phyloP scores from a whole-genome alignment of 1,140 invertebrate species.

The Drosophila tristis region DNA sequence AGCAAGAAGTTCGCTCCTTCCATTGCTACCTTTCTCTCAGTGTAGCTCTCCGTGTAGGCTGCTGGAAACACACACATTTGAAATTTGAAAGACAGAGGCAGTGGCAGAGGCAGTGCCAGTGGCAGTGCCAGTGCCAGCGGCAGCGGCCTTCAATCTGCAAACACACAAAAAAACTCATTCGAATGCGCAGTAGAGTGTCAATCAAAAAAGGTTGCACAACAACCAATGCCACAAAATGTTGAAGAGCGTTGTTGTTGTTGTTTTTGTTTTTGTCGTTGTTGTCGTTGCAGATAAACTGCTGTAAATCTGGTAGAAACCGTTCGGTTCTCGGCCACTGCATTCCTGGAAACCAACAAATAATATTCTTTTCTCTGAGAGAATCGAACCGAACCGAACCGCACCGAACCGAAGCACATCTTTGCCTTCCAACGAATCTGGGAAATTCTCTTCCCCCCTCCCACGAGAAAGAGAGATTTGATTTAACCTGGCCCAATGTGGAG shows the following conservation, averaged over 20 bases:
- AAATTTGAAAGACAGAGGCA: slow-evolving; percentile 1
- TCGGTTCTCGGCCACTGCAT: slow-evolving; percentile 38
- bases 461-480: slow-evolving; percentile 39
- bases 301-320: slow-evolving; percentile 49
- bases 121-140: slow-evolving; percentile 6
- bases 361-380: slow-evolving; percentile 27
- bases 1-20: no score
- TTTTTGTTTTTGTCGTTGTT: neutral
- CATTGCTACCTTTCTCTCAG: slow-evolving; percentile 10
- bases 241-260: slow-evolving; percentile 2
- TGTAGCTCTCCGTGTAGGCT: slow-evolving; percentile 50
- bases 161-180: slow-evolving; percentile 25
- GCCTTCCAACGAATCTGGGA: slow-evolving; percentile 31
- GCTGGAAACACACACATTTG: slow-evolving; percentile 36
- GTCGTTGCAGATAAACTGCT: slow-evolving; percentile 32
- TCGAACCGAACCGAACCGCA: neutral
- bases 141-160: slow-evolving; percentile 47
- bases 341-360: slow-evolving; percentile 32
- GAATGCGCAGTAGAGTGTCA: slow-evolving; percentile 46
- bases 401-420: no score
- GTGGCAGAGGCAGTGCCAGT: no score
- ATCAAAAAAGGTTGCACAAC: slow-evolving; percentile 75
- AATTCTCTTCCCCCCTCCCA: slow-evolving; percentile 1
- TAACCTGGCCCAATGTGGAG: slow-evolving; percentile 28
- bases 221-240: slow-evolving; percentile 26